Evolutionary conservation across 1,140 invertebrate species (phyloP), one percentile per base, ranked within the genome.

Genomic region (Orius laevigatus): DNA sequence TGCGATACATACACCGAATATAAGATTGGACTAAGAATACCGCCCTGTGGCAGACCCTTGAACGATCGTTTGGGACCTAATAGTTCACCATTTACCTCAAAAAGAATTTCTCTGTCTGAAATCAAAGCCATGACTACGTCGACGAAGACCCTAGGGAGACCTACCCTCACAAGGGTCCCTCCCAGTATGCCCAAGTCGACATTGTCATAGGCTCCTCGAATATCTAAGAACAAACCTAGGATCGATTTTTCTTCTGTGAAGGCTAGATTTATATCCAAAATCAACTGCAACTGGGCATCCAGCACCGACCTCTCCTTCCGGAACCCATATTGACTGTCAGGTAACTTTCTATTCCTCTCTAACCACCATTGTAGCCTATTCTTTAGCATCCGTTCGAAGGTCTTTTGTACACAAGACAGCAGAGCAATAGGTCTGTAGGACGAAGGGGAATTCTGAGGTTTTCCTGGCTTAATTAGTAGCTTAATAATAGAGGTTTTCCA

Each of bases 301-400:
- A 32, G 3, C 11, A 25, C 11, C 19, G 43, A 45, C 4, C 31
- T 20, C 2, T 20, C 16, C 5, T 10, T 31, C 12, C 43, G 16
- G 20, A 45, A 45, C 4, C 43, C 43, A n/a, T 31, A 45, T n/a
- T 45, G 43, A 5, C 16, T 31, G 12, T 31, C 14, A 31, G 43
- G 25, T 3, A 45, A 6, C 15, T 20, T 12, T 8, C 31, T 10
- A 10, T 45, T 20, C 6, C 31, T 4, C 31, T 45, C 43, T 20
- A 45, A 31, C 43, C 43, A 45, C 43, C 43, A 45, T n/a, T 45
- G 16, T n/a, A 45, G 31, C 3, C 43, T 4, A 31, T 31, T 31
- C n/a, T 45, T 45, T 5, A 45, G 2, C n/a, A 45, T 10, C 12
- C 43, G 2, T 45, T 45, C 43, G 25, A n/a, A 45, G 12, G 43